Conservation (phyloP, 2,888 invertebrate species). For the Diogma glabrata region DNA sequence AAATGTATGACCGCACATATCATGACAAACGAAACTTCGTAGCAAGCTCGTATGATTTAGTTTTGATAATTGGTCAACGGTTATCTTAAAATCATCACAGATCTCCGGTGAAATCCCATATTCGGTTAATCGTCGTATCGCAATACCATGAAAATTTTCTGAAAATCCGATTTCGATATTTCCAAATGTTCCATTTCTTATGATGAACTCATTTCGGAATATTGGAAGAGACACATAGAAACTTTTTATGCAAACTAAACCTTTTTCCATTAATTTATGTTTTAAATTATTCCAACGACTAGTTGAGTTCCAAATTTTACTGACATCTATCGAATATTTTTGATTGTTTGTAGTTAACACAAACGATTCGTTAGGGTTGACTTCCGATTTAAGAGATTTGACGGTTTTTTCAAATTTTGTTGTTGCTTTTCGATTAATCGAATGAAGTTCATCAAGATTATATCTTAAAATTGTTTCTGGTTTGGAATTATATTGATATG, state of each 20-base stretch:
- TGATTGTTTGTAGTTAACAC: conserved; percentile 5
- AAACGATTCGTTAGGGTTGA: neutral
- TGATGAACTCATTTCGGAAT: conserved; percentile 13
- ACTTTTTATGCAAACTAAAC: conserved; percentile 11
- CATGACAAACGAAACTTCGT: conserved; percentile 10
- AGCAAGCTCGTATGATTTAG: conserved; percentile 13
- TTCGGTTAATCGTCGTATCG: conserved; percentile 22
- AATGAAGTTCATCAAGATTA: no score
- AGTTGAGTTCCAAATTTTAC: conserved; percentile 10
- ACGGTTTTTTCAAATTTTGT: no score
- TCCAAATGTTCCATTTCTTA: conserved; percentile 28
- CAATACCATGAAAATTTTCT: conserved; percentile 25
- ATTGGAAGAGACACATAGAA: conserved; percentile 13
- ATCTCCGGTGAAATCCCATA: conserved; percentile 6
- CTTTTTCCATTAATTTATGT: conserved; percentile 13
- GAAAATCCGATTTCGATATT: conserved; percentile 31
- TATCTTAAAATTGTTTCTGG: no score
- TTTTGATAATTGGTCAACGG: conserved; percentile 11
- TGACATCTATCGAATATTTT: conserved; percentile 12
- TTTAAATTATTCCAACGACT: conserved; percentile 13
- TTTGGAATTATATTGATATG: no score
- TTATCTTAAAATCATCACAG: conserved; percentile 19
- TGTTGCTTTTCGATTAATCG: no score
- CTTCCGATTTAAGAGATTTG: no score
- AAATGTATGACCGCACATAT: conserved; percentile 21